A percentile compares a stretch with the other conserved stretches of the same genome.
Conservation (phyloP, 2,888 invertebrate genomes). For the Pomacea canaliculata region DNA sequence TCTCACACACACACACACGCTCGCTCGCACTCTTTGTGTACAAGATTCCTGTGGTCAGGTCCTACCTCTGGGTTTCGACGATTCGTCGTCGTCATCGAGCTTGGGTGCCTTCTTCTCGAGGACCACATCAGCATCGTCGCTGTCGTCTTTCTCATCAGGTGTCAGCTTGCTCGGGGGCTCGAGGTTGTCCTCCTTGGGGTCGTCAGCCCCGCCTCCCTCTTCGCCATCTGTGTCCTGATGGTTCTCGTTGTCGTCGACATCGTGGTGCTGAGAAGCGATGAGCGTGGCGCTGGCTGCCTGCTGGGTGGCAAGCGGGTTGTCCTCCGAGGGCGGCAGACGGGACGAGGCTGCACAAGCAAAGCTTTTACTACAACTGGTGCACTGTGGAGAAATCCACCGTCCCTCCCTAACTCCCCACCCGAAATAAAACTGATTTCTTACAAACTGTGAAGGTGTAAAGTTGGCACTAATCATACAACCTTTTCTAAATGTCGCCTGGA, state of each 20-base stretch:
- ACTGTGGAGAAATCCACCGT: too few relatives aligned
- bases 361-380: too few relatives aligned
- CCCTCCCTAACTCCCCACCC: too few relatives aligned
- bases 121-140: not conserved
- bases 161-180: not conserved
- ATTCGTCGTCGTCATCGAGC: not conserved
- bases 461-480: too few relatives aligned
- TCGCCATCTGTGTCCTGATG: not conserved
- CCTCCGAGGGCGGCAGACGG: constrained; percentile 2
- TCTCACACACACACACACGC: too few relatives aligned
- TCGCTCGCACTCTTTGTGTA: too few relatives aligned
- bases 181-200: not conserved
- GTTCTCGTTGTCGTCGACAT: too few relatives aligned
- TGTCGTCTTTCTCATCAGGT: not conserved
- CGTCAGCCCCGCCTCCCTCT: not conserved
- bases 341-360: too few relatives aligned
- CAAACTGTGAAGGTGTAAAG: too few relatives aligned
- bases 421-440: too few relatives aligned
- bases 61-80: not conserved
- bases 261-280: too few relatives aligned
- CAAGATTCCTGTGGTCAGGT: not conserved
- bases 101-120: constrained; percentile 14
- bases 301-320: constrained; percentile 19
- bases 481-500: too few relatives aligned
- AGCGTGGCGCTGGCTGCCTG: constrained; percentile 9